A percentile compares a stretch with the other conserved stretches of the same genome.
These are phyloP conservation scores for Congeria kusceri DNA, from an alignment of 2,888 invertebrate genomes.

Conservation along the genomic window DNA sequence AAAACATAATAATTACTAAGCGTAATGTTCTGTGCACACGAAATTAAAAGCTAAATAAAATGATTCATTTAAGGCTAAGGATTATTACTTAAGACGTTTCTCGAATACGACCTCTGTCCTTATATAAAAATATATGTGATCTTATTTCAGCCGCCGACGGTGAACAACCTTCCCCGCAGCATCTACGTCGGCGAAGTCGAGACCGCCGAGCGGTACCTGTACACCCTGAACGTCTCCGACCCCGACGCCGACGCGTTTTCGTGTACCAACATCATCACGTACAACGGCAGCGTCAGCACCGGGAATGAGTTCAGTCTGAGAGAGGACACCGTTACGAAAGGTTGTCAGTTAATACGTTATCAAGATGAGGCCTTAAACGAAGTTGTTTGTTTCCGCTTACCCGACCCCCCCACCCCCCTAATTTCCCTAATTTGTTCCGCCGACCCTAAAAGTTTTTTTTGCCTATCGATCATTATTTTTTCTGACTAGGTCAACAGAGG, in stretches of 20 bases:
- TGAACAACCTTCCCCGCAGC: constrained; percentile 9
- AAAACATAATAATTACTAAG: too few species aligned
- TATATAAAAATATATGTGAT: neutral
- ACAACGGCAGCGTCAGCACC: neutral
- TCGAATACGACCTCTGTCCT: too few species aligned
- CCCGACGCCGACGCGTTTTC: constrained; percentile 22
- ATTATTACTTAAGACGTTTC: too few species aligned
- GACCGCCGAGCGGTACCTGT: constrained; percentile 10
- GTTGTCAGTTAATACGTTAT: constrained; percentile 10
- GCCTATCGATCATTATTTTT: too few species aligned
- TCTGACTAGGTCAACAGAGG: too few species aligned
- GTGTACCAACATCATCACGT: constrained; percentile 22
- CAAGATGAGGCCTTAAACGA: neutral
- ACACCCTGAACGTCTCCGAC: constrained; percentile 20
- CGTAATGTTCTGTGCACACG: too few species aligned
- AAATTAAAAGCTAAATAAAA: too few species aligned
- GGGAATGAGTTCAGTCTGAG: constrained; percentile 20
- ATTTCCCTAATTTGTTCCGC: too few species aligned
- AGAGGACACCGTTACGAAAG: constrained; percentile 12
- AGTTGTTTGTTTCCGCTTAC: too few species aligned
- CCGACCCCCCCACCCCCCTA: neutral
- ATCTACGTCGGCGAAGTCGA: constrained; percentile 29
- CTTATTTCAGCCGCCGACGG: constrained; percentile 20
- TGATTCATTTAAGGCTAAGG: too few species aligned
- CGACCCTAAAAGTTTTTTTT: too few species aligned